Percentiles rank a stretch among this genome's conserved stretches.
Evolutionary conservation across 2,888 invertebrate species (phyloP).

Genomic region (Microplitis manilae): DNA sequence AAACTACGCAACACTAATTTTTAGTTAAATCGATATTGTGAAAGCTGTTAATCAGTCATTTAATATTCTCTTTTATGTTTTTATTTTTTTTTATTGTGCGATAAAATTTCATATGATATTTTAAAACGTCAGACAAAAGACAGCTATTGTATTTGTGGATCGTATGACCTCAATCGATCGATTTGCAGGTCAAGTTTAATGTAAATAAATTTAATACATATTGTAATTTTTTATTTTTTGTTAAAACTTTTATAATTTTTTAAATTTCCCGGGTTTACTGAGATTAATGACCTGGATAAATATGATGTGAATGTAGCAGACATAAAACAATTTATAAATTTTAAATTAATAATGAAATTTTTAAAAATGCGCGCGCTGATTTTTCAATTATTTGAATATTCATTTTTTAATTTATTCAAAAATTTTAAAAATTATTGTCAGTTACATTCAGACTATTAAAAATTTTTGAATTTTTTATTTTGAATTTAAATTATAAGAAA

Average conservation of each 20-base stretch:
- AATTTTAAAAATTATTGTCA: too few species aligned
- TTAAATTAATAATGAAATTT: too few species aligned
- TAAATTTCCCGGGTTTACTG: too few species aligned
- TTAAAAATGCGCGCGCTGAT: too few species aligned
- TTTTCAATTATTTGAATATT: too few species aligned
- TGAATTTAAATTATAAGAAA: not conserved
- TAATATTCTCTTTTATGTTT: not conserved
- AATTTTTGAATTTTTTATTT: too few species aligned
- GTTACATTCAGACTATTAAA: too few species aligned
- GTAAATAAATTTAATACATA: not conserved
- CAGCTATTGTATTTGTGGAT: not conserved
- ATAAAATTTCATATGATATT: not conserved
- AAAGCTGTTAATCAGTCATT: not conserved
- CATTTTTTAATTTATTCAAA: too few species aligned
- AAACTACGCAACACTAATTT: not conserved
- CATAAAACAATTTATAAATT: too few species aligned
- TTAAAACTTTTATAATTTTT: not conserved
- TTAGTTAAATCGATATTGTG: constrained; percentile 13
- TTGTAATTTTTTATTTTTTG: not conserved
- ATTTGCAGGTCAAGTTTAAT: constrained; percentile 35
- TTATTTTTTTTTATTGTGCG: not conserved
- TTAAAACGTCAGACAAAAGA: constrained; percentile 3
- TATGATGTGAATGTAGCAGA: too few species aligned
- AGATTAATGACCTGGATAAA: too few species aligned
- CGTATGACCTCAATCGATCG: constrained; percentile 36